Evolutionary conservation across 2,888 invertebrate genomes (phyloP), one percentile per base, ranked within the genome.

Genomic region (Drosophila nr. perissopoda): DNA sequence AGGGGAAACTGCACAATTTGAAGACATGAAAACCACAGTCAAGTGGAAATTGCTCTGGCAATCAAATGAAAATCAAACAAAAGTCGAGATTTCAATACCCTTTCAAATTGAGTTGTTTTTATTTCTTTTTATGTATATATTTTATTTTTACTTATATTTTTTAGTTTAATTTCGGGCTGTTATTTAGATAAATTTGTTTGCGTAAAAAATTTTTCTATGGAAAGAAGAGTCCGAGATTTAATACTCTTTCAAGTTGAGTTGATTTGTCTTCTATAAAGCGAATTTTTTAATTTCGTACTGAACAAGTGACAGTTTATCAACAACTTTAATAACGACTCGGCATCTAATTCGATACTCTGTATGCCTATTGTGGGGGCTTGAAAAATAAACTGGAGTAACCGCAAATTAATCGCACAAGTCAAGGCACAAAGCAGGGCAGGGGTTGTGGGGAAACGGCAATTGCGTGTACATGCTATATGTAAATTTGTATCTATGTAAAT

Each of bases 391-490:
- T 54, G 34, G 31, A 65, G 68, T 74, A 69, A 76, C 81, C 72
- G 67, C 71, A 68, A 71, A 76, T 74, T 63, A 81, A 80, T 75
- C 74, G 72, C 70, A 53, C 66, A 34, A 36, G 42, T 49, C 51
- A 42, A 34, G 36, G 29, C 49, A 36, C 2, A 25, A 2, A 4
- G 16, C 25, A 38, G 38, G 10, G 33, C 33, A 21, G 2, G 4
- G 16, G 25, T 25, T 16, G 16, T 25, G 46, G 16, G 7, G 46
- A 13, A 6, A 21, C 13, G 16, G 13, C 46, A 46, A 25, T 8
- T 46, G 7, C 8, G 46, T 46, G 16, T 46, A 46, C 46, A 46
- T 46, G 46, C 16, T 29, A 31, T 29, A 51, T 51, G 51, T 29
- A 29, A 11, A 51, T 18, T 13, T 29, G 2, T 52, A 40, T 40